Percentiles rank a stretch among this genome's conserved stretches.
Conservation (phyloP, 2,888 invertebrate species). For the Lamellibrachia satsuma region DNA sequence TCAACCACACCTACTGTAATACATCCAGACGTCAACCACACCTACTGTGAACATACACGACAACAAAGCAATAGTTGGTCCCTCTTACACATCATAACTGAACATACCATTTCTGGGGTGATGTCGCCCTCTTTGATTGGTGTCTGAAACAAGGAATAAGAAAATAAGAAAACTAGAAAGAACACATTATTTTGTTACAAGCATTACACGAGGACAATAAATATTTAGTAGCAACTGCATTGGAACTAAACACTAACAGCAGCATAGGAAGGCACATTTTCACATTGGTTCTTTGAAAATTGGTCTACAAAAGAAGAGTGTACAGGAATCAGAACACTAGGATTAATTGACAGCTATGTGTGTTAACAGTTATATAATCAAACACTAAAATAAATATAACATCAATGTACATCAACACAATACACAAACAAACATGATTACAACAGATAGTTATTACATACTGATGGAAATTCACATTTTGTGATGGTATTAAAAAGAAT, state of each 20-base stretch:
- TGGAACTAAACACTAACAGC: not conserved
- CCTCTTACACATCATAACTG: not conserved
- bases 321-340: no score
- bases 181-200: not conserved
- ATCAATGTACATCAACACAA: not conserved
- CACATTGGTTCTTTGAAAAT: not conserved
- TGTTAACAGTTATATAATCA: not conserved
- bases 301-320: no score
- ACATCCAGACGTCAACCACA: not conserved
- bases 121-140: slow-evolving; percentile 84
- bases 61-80: not conserved
- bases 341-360: no score
- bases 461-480: not conserved
- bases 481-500: not conserved
- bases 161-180: slow-evolving; percentile 20
- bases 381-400: not conserved
- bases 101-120: slow-evolving; percentile 78
- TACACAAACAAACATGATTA: no score
- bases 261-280: not conserved
- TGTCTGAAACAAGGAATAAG: slow-evolving; percentile 49
- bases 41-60: not conserved
- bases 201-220: not conserved
- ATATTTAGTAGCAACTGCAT: not conserved
- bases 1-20: no score
- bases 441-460: no score